These are phyloP conservation scores for Steinernema khuongi DNA, from an alignment of 1,140 invertebrate genomes.

Conservation along the genomic window DNA sequence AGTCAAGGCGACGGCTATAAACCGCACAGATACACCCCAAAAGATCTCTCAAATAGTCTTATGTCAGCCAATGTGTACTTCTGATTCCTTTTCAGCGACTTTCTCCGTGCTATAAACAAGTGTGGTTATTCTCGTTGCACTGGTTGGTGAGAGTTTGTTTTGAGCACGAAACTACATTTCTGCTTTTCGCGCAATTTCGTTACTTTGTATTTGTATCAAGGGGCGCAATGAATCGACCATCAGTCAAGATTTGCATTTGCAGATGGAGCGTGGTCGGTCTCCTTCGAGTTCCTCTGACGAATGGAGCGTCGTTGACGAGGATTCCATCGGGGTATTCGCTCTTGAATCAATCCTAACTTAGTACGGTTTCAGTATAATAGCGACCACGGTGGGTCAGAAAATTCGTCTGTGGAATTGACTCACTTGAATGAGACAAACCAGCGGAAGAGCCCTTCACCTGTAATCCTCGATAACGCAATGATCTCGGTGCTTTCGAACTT, in stretches of 20 bases:
- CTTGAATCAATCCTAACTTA: background rate
- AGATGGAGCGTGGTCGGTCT: slow-evolving; percentile 3
- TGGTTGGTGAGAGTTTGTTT: too few relatives aligned
- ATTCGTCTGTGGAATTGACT: background rate
- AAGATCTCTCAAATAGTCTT: too few relatives aligned
- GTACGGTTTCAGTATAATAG: background rate
- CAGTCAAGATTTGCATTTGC: background rate
- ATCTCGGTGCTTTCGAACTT: background rate
- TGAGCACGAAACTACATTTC: too few relatives aligned
- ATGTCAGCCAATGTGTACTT: too few relatives aligned
- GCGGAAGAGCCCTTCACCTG: background rate
- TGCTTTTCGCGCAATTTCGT: too few relatives aligned
- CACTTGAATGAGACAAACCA: background rate
- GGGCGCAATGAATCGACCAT: background rate
- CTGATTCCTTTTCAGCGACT: too few relatives aligned
- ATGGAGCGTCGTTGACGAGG: slow-evolving; percentile 1
- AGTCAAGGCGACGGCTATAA: too few relatives aligned
- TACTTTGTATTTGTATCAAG: background rate
- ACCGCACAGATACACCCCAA: too few relatives aligned
- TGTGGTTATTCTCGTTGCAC: too few relatives aligned
- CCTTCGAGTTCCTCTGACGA: slow-evolving; percentile 9
- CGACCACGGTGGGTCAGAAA: background rate
- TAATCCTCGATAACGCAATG: background rate
- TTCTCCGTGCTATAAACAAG: too few relatives aligned
- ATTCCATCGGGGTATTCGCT: background rate